These are phyloP conservation scores for Pimpla rufipes DNA, from an alignment of 2,888 invertebrate genomes.

Conservation along the genomic window DNA sequence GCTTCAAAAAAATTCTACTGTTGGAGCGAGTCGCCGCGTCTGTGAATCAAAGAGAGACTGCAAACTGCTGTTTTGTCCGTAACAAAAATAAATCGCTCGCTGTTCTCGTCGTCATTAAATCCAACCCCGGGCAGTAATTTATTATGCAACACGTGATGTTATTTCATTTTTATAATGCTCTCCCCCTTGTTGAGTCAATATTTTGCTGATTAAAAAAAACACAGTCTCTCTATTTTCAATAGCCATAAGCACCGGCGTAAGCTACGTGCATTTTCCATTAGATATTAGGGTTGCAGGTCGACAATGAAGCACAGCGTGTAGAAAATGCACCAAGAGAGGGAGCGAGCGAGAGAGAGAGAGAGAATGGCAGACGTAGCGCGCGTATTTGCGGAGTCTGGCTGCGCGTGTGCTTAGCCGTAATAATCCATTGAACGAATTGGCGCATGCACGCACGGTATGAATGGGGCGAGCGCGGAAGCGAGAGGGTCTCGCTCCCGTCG, in stretches of 20 bases:
- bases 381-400: background rate
- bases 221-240: background rate
- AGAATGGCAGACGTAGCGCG: background rate
- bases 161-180: background rate
- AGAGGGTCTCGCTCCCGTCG: background rate
- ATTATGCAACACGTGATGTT: background rate
- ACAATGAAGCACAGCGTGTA: background rate
- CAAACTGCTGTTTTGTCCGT: too few species aligned
- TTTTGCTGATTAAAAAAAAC: background rate
- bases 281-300: background rate
- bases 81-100: too few species aligned
- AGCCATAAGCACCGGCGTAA: slow-evolving; percentile 2
- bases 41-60: too few species aligned
- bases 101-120: too few species aligned
- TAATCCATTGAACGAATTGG: slow-evolving; percentile 8
- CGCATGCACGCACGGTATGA: background rate
- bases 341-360: background rate
- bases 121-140: background rate
- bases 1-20: too few species aligned
- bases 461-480: slow-evolving; percentile 3
- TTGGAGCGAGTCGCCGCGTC: too few species aligned
- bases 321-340: background rate
- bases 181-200: background rate
- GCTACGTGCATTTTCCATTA: background rate
- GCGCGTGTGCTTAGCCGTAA: slow-evolving; percentile 19